phyloP scores from a whole-genome alignment of 2,888 invertebrate species.

The Synergus laeviventris region DNA sequence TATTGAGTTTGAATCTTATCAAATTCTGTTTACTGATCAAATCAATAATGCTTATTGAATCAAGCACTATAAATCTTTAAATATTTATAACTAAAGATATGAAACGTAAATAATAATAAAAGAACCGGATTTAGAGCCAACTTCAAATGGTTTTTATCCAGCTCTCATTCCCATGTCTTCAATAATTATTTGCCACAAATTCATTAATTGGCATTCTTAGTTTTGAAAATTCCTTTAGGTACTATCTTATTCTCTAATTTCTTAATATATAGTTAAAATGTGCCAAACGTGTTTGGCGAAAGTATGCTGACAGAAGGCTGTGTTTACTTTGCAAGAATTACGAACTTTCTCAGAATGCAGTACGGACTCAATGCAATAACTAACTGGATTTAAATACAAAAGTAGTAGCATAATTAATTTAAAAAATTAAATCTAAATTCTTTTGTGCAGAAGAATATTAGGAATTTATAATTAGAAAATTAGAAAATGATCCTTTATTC shows the following conservation, averaged over 20 bases:
- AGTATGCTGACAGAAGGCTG: slow-evolving; percentile 41
- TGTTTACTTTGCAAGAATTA: slow-evolving; percentile 49
- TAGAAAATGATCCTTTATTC: no score
- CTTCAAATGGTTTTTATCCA: no score
- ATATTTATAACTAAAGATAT: no score
- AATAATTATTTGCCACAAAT: not conserved
- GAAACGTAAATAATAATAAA: no score
- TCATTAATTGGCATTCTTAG: not conserved
- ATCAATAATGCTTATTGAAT: no score
- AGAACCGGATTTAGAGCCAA: no score
- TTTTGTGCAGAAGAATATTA: not conserved
- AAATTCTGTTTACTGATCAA: not conserved
- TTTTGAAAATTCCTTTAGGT: slow-evolving; percentile 2
- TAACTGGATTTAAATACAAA: not conserved
- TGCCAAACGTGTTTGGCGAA: slow-evolving; percentile 55
- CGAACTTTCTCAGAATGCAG: slow-evolving; percentile 22
- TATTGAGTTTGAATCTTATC: not conserved
- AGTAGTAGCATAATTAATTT: not conserved
- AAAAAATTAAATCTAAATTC: not conserved
- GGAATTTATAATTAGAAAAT: no score
- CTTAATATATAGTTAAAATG: slow-evolving; percentile 45
- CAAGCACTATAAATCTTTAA: no score
- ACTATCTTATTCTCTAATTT: slow-evolving; percentile 49
- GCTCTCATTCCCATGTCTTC: no score
- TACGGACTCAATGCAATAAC: not conserved